Evolutionary conservation across 2,113 vertebrate species (phyloP).

Genomic region (Martes martes): DNA sequence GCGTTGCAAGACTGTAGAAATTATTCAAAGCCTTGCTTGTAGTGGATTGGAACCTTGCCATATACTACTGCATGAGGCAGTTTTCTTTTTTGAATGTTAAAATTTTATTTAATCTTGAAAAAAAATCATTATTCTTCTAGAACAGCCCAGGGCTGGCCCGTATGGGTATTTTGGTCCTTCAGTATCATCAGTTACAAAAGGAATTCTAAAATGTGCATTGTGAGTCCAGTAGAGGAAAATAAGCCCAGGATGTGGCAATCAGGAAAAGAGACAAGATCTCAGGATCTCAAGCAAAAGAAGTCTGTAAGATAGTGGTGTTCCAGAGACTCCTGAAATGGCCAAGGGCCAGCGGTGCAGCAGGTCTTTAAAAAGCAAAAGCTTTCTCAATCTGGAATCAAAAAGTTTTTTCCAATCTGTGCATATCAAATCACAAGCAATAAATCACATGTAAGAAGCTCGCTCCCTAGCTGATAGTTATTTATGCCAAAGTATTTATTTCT

Average conservation of each 20-base stretch:
- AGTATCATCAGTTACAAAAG: neutral
- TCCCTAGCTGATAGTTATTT: neutral
- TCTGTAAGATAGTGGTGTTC: neutral
- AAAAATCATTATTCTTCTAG: neutral
- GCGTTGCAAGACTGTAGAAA: neutral
- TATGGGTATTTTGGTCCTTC: neutral
- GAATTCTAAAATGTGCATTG: neutral
- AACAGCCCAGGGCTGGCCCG: neutral
- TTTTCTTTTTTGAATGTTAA: neutral
- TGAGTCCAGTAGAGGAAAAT: neutral
- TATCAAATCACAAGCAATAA: neutral
- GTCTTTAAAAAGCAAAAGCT: neutral
- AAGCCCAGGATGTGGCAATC: neutral
- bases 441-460: neutral
- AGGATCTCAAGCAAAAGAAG: neutral
- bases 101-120: conserved; percentile 10
- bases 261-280: neutral
- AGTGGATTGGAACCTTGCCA: neutral
- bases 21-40: neutral
- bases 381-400: neutral
- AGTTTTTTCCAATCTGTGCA: neutral
- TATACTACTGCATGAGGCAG: neutral
- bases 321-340: neutral
- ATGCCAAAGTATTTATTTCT: neutral
- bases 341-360: no score